Conservation (phyloP, 2,113 vertebrate species). For the Trogon melanurus region DNA sequence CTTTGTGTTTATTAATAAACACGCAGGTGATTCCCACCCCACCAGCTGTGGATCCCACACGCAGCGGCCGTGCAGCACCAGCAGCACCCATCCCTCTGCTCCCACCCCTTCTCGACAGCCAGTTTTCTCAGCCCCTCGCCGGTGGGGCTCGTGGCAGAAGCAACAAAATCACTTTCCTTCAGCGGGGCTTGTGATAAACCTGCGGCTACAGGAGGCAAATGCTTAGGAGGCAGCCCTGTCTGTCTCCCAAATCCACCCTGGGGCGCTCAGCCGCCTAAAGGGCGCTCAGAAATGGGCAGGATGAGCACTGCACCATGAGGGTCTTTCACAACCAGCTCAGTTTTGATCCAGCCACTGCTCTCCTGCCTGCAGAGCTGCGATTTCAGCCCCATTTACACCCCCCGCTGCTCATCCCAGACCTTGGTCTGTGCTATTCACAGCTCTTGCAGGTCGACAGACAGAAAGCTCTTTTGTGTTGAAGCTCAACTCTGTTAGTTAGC, state of each 20-base stretch:
- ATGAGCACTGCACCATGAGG: neutral
- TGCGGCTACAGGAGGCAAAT: neutral
- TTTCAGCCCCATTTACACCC: neutral
- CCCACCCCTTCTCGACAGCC: neutral
- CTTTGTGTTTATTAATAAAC: neutral
- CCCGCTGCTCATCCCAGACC: neutral
- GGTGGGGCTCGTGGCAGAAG: neutral
- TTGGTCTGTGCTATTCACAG: neutral
- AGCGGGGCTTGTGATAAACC: neutral
- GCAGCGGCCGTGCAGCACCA: neutral
- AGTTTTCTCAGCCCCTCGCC: neutral
- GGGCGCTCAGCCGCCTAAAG: neutral
- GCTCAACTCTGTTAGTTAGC: neutral
- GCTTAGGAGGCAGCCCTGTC: rapidly evolving
- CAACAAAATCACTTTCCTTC: neutral
- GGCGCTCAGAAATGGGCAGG: rapidly evolving
- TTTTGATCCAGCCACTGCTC: rapidly evolving
- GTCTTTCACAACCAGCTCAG: neutral
- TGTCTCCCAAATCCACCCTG: neutral
- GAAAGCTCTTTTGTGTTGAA: neutral
- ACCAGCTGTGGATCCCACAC: rapidly evolving
- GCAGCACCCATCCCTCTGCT: neutral
- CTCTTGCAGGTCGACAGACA: neutral
- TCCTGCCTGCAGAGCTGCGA: neutral
- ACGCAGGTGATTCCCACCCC: neutral